Evolutionary conservation across 2,113 vertebrate species (phyloP).

Genomic region (Propithecus coquereli): DNA sequence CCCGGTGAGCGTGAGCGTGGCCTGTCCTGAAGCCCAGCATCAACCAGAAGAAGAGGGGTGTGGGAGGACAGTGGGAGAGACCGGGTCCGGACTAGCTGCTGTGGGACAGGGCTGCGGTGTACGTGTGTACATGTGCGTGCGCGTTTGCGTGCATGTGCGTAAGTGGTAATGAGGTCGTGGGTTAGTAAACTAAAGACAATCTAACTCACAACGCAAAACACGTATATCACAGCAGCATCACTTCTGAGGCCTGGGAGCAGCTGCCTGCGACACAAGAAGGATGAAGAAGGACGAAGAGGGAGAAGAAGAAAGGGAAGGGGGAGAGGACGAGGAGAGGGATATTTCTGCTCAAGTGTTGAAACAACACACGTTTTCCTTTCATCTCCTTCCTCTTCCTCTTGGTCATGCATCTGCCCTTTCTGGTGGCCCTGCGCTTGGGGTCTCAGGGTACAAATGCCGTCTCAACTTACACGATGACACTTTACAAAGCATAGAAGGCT

Average conservation of each 20-base stretch:
- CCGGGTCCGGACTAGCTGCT: not conserved
- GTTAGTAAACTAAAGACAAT: not conserved
- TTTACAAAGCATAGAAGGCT: not conserved
- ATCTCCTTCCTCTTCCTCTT: not conserved
- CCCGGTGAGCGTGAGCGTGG: not conserved
- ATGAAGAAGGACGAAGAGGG: not conserved
- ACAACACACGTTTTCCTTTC: not conserved
- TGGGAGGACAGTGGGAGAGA: not conserved
- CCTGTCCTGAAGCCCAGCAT: not conserved
- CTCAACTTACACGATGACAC: not conserved
- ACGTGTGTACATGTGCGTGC: too few species aligned
- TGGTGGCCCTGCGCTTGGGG: too few species aligned
- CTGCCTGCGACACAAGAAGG: too few species aligned
- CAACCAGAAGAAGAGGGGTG: not conserved
- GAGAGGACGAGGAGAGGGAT: rapidly evolving
- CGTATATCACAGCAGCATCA: not conserved
- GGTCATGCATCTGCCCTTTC: not conserved
- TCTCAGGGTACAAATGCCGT: not conserved
- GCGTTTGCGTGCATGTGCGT: not conserved
- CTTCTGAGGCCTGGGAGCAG: not conserved
- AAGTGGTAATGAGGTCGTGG: rapidly evolving
- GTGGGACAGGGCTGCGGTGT: not conserved
- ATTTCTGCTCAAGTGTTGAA: not conserved
- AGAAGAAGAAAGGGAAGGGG: not conserved
- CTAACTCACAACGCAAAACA: not conserved